Evolutionary conservation across 2,797 vertebrate genomes (phyloP).

Genomic region (Rhabdomys pumilio): DNA sequence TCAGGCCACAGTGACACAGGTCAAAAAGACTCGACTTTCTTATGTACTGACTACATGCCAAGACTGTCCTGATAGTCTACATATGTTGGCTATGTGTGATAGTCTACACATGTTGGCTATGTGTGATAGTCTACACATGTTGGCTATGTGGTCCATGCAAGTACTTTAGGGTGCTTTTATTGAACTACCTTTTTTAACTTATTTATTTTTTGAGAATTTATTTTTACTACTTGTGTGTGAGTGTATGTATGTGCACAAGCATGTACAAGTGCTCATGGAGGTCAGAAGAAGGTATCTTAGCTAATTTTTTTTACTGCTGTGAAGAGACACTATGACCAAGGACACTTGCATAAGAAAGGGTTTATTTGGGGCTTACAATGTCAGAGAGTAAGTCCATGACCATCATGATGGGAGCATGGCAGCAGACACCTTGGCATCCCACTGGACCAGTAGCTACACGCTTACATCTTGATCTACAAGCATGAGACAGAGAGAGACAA

Average conservation of each 20-base stretch:
- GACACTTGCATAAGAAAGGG: not conserved
- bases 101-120: not conserved
- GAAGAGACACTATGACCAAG: not conserved
- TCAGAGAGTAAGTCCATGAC: not conserved
- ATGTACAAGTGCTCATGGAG: not conserved
- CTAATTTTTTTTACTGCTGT: too few species aligned
- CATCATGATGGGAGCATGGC: not conserved
- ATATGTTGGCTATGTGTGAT: not conserved
- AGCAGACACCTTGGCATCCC: not conserved
- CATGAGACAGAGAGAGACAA: not conserved
- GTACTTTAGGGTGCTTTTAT: not conserved
- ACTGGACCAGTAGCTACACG: not conserved
- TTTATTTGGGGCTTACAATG: not conserved
- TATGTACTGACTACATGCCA: not conserved
- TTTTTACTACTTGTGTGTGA: not conserved
- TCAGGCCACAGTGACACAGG: not conserved
- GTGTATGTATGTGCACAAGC: not conserved
- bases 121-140: too few species aligned
- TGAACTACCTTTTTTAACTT: not conserved
- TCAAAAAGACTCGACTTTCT: not conserved
- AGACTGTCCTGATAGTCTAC: not conserved
- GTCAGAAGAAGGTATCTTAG: not conserved
- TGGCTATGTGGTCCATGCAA: not conserved
- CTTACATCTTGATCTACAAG: not conserved
- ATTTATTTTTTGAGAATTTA: not conserved